Evolutionary conservation across 2,888 invertebrate species (phyloP).

Genomic region (Deilephila porcellus): DNA sequence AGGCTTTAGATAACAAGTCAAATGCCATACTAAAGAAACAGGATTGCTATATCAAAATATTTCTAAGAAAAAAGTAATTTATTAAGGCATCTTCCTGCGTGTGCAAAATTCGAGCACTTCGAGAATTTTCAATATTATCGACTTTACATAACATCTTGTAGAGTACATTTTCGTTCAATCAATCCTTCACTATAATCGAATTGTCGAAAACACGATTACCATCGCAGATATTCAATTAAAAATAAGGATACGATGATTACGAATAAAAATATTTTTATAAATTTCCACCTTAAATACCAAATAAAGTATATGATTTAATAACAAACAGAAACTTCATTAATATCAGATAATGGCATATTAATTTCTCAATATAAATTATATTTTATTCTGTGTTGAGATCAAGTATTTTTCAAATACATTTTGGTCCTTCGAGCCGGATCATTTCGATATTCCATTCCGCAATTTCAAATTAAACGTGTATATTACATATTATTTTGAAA

Average conservation of each 20-base stretch:
- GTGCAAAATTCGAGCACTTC: not conserved
- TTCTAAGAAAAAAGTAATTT: not conserved
- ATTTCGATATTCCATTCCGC: slow-evolving; percentile 30
- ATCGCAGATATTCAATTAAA: not conserved
- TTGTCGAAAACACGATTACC: not conserved
- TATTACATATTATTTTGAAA: slow-evolving; percentile 4
- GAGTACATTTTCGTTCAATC: not conserved
- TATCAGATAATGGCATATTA: slow-evolving; percentile 23
- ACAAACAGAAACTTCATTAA: slow-evolving; percentile 23
- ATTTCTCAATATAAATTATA: slow-evolving; percentile 24
- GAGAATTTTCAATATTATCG: not conserved
- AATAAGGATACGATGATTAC: slow-evolving; percentile 16
- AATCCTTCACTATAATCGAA: not conserved
- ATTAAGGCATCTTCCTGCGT: not conserved
- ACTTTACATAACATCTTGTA: not conserved
- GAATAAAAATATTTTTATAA: not conserved
- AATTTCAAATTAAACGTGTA: slow-evolving; percentile 24
- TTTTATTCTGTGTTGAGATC: slow-evolving; percentile 52
- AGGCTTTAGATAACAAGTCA: not conserved
- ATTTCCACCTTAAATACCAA: slow-evolving; percentile 15
- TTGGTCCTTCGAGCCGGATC: slow-evolving; percentile 62
- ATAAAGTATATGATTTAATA: slow-evolving; percentile 21
- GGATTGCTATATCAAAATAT: not conserved
- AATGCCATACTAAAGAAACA: not conserved
- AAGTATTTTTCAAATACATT: slow-evolving; percentile 47